Base-by-base conservation (phyloP, 2,888 invertebrate species). In the Ypsolopha sequella region DNA sequence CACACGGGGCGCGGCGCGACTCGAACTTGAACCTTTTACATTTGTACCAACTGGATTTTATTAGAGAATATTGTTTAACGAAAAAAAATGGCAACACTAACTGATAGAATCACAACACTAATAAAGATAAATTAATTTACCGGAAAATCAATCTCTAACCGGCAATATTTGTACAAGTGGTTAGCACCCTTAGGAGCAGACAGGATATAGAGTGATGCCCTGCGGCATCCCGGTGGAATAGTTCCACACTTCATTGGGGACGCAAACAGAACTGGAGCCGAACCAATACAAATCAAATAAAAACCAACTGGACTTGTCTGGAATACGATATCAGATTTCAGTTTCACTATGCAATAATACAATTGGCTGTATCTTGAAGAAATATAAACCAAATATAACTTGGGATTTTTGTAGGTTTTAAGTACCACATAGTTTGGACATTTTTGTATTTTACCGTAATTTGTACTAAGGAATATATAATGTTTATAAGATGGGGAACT, bases 121-220 rank as follows among this genome's bases (percentile, higher is more conserved):
- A 66, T 76, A 80, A 84, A 79, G 63, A 66, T 76, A 80, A 84
- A 79, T 80, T 78, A 86, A 85, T 86, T 84, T 82, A 80, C 74
- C 76, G 72, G 77, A 81, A 86, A 84, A 86, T 82, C 82, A 81
- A 80, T 74, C 76, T 73, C 73, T 81, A 81, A 81, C 79, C 81
- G 58, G 57, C 57, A 60, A 59, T 80, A 76, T 81, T 81, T 85
- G 69, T 70, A 64, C 74, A 79, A 67, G 68, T 59, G 66, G 63
- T 68, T 61, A 66, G 58, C 53, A 59, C 60, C 60, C 52, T 57
- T 56, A 52, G 51, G 55, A 58, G 50, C 57, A 24, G 24, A 24
- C 54, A 13, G 24, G 11, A 36, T 36, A 2, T 24, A 24, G 24
- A 24, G 24, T 4, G 24, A 24, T 24, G 24, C 59, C 57, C 63